These are phyloP conservation scores for Planococcus citri DNA, from an alignment of 1,140 invertebrate genomes.

Conservation along the genomic window DNA sequence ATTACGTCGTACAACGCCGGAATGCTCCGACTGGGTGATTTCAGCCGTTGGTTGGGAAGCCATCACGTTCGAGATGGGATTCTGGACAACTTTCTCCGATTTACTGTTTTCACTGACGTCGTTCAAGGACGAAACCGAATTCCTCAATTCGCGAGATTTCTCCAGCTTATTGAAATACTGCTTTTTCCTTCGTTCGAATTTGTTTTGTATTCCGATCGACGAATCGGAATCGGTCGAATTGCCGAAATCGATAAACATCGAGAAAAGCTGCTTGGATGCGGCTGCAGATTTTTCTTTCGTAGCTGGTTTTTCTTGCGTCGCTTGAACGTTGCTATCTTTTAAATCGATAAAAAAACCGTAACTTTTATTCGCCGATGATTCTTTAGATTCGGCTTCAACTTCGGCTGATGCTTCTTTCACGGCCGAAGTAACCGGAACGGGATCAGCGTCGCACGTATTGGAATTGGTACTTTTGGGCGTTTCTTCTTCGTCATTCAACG, in stretches of 20 bases:
- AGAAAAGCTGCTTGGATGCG: slow-evolving; percentile 1
- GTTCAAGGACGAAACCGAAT: background rate
- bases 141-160: background rate
- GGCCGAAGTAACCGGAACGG: background rate
- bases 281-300: background rate
- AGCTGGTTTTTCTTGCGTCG: background rate
- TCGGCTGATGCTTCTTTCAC: background rate
- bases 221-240: slow-evolving; percentile 6
- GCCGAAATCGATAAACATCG: slow-evolving; percentile 11
- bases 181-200: background rate
- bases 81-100: background rate
- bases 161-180: slow-evolving; percentile 5
- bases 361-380: background rate
- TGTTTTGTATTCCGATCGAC: background rate
- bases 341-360: slow-evolving; percentile 9
- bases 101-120: background rate
- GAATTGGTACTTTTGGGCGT: background rate
- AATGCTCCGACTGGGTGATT: background rate
- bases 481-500: background rate
- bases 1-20: background rate
- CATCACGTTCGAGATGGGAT: background rate
- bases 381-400: background rate
- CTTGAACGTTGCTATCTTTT: background rate
- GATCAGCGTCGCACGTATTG: background rate
- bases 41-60: background rate